These are phyloP conservation scores for Cardiocondyla obscurior DNA, from an alignment of 1,140 invertebrate genomes.

Conservation along the genomic window DNA sequence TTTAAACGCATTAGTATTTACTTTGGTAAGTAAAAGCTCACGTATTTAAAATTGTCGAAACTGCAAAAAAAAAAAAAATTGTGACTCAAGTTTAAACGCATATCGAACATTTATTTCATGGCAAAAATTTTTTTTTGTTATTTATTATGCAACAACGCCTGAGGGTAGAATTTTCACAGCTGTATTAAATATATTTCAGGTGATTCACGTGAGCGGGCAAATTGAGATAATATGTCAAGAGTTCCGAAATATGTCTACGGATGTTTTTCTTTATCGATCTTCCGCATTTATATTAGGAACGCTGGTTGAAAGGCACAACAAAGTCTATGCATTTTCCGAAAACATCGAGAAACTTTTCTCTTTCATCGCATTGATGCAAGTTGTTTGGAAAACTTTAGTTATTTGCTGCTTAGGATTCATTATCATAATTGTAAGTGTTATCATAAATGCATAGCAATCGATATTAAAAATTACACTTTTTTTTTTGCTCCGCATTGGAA, in stretches of 20 bases:
- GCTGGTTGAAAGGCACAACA: constrained; percentile 42
- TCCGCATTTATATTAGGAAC: background rate
- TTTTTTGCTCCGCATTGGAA: background rate
- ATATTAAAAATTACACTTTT: background rate
- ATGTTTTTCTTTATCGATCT: background rate
- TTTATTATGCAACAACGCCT: too few species aligned
- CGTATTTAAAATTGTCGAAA: background rate
- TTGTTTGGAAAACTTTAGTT: constrained; percentile 46
- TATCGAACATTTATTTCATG: too few species aligned
- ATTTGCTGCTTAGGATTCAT: constrained; percentile 43
- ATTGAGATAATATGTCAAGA: constrained; percentile 56
- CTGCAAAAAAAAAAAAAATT: background rate
- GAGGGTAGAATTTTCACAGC: constrained; percentile 6
- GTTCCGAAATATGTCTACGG: background rate
- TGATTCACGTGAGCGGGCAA: constrained; percentile 58
- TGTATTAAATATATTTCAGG: constrained; percentile 29
- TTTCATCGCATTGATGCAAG: constrained; percentile 41
- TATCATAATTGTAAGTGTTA: constrained; percentile 27
- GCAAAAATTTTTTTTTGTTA: too few species aligned
- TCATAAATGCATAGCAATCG: background rate
- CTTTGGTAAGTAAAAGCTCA: constrained; percentile 26
- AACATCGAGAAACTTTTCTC: constrained; percentile 30
- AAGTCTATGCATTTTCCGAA: constrained; percentile 17
- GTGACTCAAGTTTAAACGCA: too few species aligned
- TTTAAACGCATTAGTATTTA: constrained; percentile 6